Conservation (phyloP, 2,797 vertebrate genomes). For the Perodicticus potto region DNA sequence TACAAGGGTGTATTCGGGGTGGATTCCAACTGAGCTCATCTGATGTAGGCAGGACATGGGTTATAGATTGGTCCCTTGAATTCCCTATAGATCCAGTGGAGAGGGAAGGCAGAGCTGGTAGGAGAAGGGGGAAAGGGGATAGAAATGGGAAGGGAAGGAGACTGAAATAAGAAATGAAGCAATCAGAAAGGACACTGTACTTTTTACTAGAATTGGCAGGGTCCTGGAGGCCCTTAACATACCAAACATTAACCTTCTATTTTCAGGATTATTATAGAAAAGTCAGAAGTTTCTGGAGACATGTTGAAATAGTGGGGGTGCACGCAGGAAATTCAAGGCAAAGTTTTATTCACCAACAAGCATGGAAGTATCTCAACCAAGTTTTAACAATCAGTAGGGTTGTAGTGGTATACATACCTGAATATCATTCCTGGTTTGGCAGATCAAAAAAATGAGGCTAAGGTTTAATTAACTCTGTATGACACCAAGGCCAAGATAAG, state of each 20-base stretch:
- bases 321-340: neutral
- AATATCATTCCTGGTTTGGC: neutral
- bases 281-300: slow-evolving; percentile 40
- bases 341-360: neutral
- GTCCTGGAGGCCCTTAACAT: neutral
- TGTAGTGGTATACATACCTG: neutral
- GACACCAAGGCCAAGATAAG: neutral
- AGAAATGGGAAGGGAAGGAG: neutral
- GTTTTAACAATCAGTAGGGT: slow-evolving; percentile 40
- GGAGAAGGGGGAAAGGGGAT: too few relatives aligned
- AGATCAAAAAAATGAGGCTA: neutral
- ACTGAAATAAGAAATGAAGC: neutral
- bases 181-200: neutral
- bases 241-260: neutral
- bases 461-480: neutral
- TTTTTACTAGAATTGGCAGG: neutral
- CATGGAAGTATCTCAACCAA: neutral
- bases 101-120: neutral
- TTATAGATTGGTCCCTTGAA: neutral
- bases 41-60: neutral
- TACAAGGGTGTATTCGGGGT: neutral
- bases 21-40: neutral
- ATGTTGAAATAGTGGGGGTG: neutral
- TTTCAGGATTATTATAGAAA: slow-evolving; percentile 8
- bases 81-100: neutral